Percentiles rank a stretch among this genome's conserved stretches.
Evolutionary conservation across 2,888 invertebrate species (phyloP).

Genomic region (Ecliptopera silaceata): DNA sequence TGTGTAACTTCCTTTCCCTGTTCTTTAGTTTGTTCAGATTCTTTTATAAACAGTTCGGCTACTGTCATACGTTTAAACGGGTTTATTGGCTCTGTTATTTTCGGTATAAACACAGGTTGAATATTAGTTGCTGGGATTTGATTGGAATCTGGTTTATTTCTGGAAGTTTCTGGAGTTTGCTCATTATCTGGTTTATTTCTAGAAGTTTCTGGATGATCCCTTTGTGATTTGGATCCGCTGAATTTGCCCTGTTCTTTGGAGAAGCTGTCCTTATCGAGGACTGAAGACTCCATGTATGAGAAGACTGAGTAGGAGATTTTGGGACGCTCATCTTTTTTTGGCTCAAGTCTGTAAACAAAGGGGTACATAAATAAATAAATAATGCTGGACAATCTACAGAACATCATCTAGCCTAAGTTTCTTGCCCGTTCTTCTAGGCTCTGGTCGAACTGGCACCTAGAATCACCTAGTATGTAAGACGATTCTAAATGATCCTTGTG

Average conservation of each 20-base stretch:
- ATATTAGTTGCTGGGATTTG: neutral
- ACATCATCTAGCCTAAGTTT: no score
- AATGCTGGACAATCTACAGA: no score
- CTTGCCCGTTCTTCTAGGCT: no score
- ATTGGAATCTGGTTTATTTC: constrained; percentile 3
- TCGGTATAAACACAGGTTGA: neutral
- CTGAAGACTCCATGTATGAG: constrained; percentile 86
- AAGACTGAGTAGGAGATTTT: constrained; percentile 89
- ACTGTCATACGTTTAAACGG: constrained; percentile 72
- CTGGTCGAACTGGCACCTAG: no score
- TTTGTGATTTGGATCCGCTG: constrained; percentile 69
- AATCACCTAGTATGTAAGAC: no score
- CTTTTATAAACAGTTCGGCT: constrained; percentile 73
- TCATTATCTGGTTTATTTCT: constrained; percentile 2
- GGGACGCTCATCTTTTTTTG: constrained; percentile 72
- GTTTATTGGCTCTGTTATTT: constrained; percentile 31
- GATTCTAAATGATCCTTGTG: no score
- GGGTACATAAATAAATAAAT: neutral
- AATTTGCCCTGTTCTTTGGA: constrained; percentile 71
- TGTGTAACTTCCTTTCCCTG: constrained; percentile 58
- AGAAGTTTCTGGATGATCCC: constrained; percentile 16
- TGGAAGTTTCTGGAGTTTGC: neutral
- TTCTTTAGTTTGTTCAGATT: constrained; percentile 65
- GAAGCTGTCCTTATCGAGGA: constrained; percentile 82
- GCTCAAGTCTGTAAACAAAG: constrained; percentile 65